Conservation (phyloP, 2,888 invertebrate species). For the Microchrysa polita region DNA sequence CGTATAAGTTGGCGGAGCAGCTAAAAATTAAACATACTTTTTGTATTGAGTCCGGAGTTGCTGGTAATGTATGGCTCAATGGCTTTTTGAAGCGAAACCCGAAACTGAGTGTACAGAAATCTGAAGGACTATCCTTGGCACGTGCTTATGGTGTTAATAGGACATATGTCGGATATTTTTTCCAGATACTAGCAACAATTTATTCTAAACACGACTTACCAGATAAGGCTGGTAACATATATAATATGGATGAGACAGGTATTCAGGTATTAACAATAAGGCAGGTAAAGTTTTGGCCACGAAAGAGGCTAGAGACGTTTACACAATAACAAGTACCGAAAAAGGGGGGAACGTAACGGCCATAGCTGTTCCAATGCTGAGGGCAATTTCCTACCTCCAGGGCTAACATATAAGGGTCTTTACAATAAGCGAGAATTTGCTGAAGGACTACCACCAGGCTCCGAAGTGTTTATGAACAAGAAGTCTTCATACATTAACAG, state of each 20-base stretch:
- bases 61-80: slow-evolving; percentile 14
- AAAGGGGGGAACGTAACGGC: slow-evolving; percentile 43
- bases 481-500: slow-evolving; percentile 38
- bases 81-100: slow-evolving; percentile 41
- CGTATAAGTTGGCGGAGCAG: slow-evolving; percentile 53
- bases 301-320: slow-evolving; percentile 57
- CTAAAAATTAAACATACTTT: slow-evolving; percentile 4
- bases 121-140: slow-evolving; percentile 55
- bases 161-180: slow-evolving; percentile 52
- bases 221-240: slow-evolving; percentile 56
- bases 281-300: slow-evolving; percentile 57
- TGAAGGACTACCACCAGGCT: slow-evolving; percentile 35
- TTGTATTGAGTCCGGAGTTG: not conserved
- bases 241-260: slow-evolving; percentile 60
- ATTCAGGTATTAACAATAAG: slow-evolving; percentile 59
- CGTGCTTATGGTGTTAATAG: slow-evolving; percentile 54
- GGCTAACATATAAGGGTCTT: slow-evolving; percentile 53
- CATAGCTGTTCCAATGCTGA: slow-evolving; percentile 55
- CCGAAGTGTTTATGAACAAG: slow-evolving; percentile 41
- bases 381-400: slow-evolving; percentile 54
- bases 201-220: slow-evolving; percentile 54
- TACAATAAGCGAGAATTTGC: slow-evolving; percentile 50
- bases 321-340: slow-evolving; percentile 56
- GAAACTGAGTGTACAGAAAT: slow-evolving; percentile 53
- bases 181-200: slow-evolving; percentile 52